Conservation (phyloP, 37 sponge, comb jelly and placozoan genomes). For the Hormiphora californensis region DNA sequence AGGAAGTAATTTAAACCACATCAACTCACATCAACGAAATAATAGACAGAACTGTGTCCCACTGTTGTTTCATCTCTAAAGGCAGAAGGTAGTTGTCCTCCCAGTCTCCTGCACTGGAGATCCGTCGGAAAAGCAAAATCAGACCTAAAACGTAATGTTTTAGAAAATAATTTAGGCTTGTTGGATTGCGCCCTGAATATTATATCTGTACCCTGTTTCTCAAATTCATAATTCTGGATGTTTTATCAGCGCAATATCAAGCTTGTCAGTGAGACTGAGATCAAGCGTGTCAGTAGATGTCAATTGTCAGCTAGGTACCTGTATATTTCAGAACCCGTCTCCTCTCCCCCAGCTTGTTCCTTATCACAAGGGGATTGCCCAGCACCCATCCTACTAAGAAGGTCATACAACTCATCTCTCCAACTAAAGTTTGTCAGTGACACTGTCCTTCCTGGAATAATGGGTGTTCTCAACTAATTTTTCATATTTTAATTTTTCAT, state of each 20-base stretch:
- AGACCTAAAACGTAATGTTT: too few relatives aligned
- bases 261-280: too few relatives aligned
- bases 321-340: too few relatives aligned
- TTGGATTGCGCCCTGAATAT: neutral
- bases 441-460: too few relatives aligned
- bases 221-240: neutral
- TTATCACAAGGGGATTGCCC: neutral
- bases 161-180: too few relatives aligned
- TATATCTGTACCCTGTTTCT: neutral
- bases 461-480: too few relatives aligned
- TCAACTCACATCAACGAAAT: neutral
- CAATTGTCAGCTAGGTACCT: too few relatives aligned
- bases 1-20: neutral
- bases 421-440: neutral
- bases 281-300: too few relatives aligned
- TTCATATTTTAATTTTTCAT: too few relatives aligned
- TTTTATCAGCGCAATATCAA: neutral
- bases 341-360: neutral
- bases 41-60: neutral
- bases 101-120: neutral
- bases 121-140: neutral
- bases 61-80: neutral
- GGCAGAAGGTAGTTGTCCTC: neutral
- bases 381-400: neutral
- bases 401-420: constrained; percentile 4